phyloP scores from a whole-genome alignment of 1,140 invertebrate species.

The Dreissena polymorpha region DNA sequence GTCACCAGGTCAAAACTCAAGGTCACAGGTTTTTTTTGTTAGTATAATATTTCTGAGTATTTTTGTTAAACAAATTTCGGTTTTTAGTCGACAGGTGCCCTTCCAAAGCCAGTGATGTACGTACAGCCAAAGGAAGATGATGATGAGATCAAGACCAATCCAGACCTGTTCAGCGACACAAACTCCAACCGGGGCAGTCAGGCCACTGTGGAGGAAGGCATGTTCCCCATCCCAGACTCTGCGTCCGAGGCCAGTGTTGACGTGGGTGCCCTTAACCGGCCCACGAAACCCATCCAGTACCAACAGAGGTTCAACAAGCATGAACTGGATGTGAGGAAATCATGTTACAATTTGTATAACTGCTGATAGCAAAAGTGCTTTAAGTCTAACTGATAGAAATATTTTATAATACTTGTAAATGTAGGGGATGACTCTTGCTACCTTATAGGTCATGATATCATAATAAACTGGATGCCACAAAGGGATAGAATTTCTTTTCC shows the following conservation, averaged over 20 bases:
- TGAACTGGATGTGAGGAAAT: constrained; percentile 43
- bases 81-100: constrained; percentile 35
- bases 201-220: constrained; percentile 59
- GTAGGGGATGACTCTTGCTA: too few species aligned
- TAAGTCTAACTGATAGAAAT: too few species aligned
- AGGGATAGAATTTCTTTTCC: too few species aligned
- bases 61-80: background rate
- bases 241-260: constrained; percentile 67
- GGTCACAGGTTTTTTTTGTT: too few species aligned
- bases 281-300: constrained; percentile 15
- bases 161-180: constrained; percentile 74
- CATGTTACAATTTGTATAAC: too few species aligned
- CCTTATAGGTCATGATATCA: too few species aligned
- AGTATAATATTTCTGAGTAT: too few species aligned
- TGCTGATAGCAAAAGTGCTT: too few species aligned
- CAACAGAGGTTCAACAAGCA: constrained; percentile 40
- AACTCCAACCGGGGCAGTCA: constrained; percentile 63
- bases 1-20: too few species aligned
- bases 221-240: constrained; percentile 59
- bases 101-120: constrained; percentile 71
- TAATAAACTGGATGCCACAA: too few species aligned
- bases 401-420: too few species aligned
- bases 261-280: background rate
- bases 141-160: constrained; percentile 72
- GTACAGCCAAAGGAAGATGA: constrained; percentile 58